These are phyloP conservation scores for Temnothorax rugatulus DNA, from an alignment of 2,888 invertebrate genomes.

Conservation along the genomic window DNA sequence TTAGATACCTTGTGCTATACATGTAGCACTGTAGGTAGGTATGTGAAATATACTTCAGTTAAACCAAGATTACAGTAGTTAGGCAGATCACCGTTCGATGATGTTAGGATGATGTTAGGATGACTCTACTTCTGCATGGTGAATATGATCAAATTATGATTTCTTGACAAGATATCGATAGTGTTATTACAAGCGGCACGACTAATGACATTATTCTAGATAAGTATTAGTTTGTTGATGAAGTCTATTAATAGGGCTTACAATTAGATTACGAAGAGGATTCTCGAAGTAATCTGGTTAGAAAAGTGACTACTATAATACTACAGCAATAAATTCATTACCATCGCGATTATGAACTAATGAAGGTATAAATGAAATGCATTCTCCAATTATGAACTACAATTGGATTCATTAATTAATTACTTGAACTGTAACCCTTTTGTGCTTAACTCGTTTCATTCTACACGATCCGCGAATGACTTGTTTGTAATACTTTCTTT, in stretches of 20 bases:
- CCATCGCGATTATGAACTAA: background rate
- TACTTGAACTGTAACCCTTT: conserved; percentile 60
- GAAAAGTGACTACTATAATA: background rate
- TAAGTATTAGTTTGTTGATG: conserved; percentile 16
- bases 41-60: conserved; percentile 46
- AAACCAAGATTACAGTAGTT: conserved; percentile 55
- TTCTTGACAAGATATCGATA: conserved; percentile 30
- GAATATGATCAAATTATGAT: conserved; percentile 44
- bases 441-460: conserved; percentile 57
- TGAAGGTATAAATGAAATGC: conserved; percentile 59
- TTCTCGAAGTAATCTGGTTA: background rate
- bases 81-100: conserved; percentile 37
- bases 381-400: conserved; percentile 76
- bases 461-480: conserved; percentile 56
- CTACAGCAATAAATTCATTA: background rate
- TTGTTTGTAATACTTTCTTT: conserved; percentile 29
- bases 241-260: conserved; percentile 17
- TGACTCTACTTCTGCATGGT: background rate
- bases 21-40: background rate
- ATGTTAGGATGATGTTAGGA: background rate
- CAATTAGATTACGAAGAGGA: background rate
- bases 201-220: conserved; percentile 38
- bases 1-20: conserved; percentile 4
- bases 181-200: conserved; percentile 31
- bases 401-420: conserved; percentile 73